These are phyloP conservation scores for Trachelus stipa DNA, from an alignment of 2,888 invertebrate species.

Conservation along the genomic window DNA sequence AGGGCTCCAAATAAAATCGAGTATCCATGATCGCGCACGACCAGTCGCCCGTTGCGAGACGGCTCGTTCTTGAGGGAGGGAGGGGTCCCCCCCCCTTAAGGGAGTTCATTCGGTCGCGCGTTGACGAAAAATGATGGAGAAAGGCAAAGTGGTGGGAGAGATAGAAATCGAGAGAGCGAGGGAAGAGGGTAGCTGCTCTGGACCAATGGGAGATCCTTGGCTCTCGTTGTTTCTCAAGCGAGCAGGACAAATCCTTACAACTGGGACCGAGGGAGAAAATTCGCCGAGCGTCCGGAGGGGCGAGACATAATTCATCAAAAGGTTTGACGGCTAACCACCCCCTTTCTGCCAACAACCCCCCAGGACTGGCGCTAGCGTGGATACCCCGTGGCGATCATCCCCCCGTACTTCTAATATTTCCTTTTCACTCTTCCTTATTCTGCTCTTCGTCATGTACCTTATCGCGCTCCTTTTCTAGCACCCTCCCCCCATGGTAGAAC, in stretches of 20 bases:
- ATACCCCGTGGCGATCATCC: slow-evolving; percentile 3
- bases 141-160: not conserved
- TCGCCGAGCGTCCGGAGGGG: not conserved
- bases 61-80: not conserved
- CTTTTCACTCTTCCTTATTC: not conserved
- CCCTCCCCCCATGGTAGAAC: not conserved
- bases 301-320: slow-evolving; percentile 13
- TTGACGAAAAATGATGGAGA: not conserved
- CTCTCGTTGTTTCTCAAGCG: slow-evolving; percentile 6
- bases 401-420: not conserved
- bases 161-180: slow-evolving; percentile 8
- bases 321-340: slow-evolving; percentile 7
- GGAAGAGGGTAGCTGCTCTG: not conserved
- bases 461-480: not conserved
- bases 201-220: not conserved
- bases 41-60: not conserved
- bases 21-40: not conserved
- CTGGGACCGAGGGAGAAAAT: not conserved
- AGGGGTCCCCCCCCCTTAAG: not conserved
- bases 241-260: slow-evolving; percentile 8
- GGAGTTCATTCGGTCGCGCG: not conserved
- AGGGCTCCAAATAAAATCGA: not conserved
- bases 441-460: not conserved
- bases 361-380: not conserved
- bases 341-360: not conserved